Conservation (phyloP, 1,140 invertebrate species). For the Dendrolimus kikuchii region DNA sequence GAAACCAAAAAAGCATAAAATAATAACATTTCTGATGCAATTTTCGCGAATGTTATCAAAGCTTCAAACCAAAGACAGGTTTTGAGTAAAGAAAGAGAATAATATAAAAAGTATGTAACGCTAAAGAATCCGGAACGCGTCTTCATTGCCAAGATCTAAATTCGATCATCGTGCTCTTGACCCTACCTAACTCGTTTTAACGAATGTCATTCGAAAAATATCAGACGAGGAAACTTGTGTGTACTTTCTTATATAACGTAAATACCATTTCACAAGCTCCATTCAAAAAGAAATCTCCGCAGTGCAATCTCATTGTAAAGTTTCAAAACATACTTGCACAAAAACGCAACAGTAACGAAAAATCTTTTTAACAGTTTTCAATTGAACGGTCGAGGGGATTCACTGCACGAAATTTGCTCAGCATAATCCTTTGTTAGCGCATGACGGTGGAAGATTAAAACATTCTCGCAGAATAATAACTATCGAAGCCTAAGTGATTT, state of each 20-base stretch:
- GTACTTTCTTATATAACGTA: neutral
- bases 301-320: neutral
- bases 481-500: constrained; percentile 67
- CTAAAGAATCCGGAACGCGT: constrained; percentile 31
- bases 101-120: constrained; percentile 21
- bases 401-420: constrained; percentile 59
- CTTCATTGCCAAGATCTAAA: constrained; percentile 60
- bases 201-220: constrained; percentile 21
- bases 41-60: constrained; percentile 5
- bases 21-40: constrained; percentile 9
- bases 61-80: constrained; percentile 8
- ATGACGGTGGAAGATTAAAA: constrained; percentile 69
- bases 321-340: constrained; percentile 15
- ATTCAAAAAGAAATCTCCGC: neutral
- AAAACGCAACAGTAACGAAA: constrained; percentile 17
- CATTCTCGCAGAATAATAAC: constrained; percentile 61
- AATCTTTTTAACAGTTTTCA: constrained; percentile 25
- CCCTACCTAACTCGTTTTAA: constrained; percentile 46
- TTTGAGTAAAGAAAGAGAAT: constrained; percentile 18
- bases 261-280: neutral
- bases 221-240: neutral
- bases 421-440: constrained; percentile 48
- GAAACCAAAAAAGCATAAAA: no score
- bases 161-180: constrained; percentile 54
- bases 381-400: constrained; percentile 45